These are phyloP conservation scores for Lymantria monacha DNA, from an alignment of 2,888 invertebrate genomes.

Conservation along the genomic window DNA sequence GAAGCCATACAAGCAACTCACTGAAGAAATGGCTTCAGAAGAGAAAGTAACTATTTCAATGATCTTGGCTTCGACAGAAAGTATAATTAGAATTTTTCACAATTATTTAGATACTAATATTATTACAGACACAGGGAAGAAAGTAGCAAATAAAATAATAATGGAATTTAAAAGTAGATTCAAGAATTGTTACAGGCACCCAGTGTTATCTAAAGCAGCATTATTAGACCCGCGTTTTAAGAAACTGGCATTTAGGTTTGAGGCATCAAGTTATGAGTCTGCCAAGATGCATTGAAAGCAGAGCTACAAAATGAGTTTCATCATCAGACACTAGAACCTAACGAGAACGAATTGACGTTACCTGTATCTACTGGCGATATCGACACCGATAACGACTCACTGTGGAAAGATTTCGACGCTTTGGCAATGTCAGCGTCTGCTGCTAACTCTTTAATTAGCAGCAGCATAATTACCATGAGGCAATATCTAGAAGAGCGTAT, in stretches of 20 bases:
- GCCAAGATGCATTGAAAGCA: slow-evolving; percentile 19
- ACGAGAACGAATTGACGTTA: slow-evolving; percentile 7
- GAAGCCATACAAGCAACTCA: slow-evolving; percentile 17
- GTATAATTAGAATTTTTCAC: no score
- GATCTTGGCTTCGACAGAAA: no score
- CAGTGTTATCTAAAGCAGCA: slow-evolving; percentile 16
- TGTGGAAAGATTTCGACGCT: slow-evolving; percentile 25
- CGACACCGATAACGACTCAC: slow-evolving; percentile 13
- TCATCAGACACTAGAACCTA: slow-evolving; percentile 10
- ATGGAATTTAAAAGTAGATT: slow-evolving; percentile 31
- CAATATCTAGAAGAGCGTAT: slow-evolving; percentile 30
- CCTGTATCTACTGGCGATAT: background rate
- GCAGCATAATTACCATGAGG: slow-evolving; percentile 27
- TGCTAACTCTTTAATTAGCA: slow-evolving; percentile 25
- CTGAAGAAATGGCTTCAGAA: no score
- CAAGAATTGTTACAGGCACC: slow-evolving; percentile 33
- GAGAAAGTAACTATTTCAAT: no score
- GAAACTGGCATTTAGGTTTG: slow-evolving; percentile 26
- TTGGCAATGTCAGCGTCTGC: slow-evolving; percentile 14
- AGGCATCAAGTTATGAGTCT: slow-evolving; percentile 26
- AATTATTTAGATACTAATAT: no score
- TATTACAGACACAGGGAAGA: no score
- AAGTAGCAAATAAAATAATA: slow-evolving; percentile 9
- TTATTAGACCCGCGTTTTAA: slow-evolving; percentile 17
- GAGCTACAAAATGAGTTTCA: slow-evolving; percentile 28